Conservation (phyloP, 2,888 invertebrate genomes). For the Acanthoscelides obtectus region DNA sequence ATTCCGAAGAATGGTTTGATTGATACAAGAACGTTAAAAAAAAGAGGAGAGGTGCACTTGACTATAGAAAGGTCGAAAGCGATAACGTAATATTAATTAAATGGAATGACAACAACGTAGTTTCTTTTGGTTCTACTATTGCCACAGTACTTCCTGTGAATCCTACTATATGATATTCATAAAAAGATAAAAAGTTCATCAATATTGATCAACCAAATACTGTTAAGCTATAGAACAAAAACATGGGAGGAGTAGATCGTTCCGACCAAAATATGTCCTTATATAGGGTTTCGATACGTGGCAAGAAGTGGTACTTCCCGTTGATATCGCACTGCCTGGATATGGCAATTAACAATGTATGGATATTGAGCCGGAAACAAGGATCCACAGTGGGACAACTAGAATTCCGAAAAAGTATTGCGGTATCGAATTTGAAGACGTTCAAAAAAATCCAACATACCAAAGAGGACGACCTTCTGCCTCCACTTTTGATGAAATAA, state of each 20-base stretch:
- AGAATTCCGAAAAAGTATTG: slow-evolving; percentile 23
- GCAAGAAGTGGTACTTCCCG: slow-evolving; percentile 34
- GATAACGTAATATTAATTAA: slow-evolving; percentile 7
- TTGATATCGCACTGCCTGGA: slow-evolving; percentile 28
- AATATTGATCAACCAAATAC: slow-evolving; percentile 21
- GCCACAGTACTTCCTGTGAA: slow-evolving; percentile 8
- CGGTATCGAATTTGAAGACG: slow-evolving; percentile 14
- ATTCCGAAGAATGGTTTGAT: slow-evolving; percentile 4
- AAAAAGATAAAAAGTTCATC: slow-evolving; percentile 19
- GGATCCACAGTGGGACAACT: slow-evolving; percentile 25
- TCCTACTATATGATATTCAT: slow-evolving; percentile 13
- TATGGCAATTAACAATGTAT: slow-evolving; percentile 30
- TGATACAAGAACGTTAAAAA: slow-evolving; percentile 8
- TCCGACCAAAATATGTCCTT: slow-evolving; percentile 21
- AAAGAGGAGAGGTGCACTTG: slow-evolving; percentile 14
- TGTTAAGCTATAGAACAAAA: slow-evolving; percentile 22
- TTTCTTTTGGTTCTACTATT: slow-evolving; percentile 16
- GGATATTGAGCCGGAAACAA: slow-evolving; percentile 24
- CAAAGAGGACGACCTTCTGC: slow-evolving; percentile 7
- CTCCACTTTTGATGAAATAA: too few species aligned
- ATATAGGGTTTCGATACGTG: slow-evolving; percentile 24
- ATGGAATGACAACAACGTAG: slow-evolving; percentile 25
- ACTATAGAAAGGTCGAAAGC: slow-evolving; percentile 7
- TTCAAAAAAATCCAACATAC: slow-evolving; percentile 7
- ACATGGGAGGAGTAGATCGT: slow-evolving; percentile 31